Evolutionary conservation across 2,797 vertebrate species (phyloP).

Genomic region (Danio aesculapii): DNA sequence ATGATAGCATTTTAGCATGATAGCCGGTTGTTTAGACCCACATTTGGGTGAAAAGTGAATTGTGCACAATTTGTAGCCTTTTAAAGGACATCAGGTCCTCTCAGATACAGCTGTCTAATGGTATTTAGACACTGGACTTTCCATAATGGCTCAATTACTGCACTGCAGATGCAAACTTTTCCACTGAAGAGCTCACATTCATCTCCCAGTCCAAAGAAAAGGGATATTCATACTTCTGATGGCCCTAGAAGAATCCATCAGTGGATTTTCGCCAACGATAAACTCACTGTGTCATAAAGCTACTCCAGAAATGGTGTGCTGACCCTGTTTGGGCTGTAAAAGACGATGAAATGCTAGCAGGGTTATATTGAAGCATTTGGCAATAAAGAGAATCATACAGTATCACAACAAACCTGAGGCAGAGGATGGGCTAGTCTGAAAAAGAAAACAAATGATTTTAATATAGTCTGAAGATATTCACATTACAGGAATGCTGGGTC

Average conservation of each 20-base stretch:
- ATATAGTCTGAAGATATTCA: not conserved
- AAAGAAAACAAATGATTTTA: not conserved
- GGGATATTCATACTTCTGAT: slow-evolving; percentile 53
- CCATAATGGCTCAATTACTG: not conserved
- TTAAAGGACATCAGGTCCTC: slow-evolving; percentile 28
- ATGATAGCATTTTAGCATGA: no score
- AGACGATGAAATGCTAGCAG: slow-evolving; percentile 57
- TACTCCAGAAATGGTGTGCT: slow-evolving; percentile 59
- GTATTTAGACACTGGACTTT: slow-evolving; percentile 11
- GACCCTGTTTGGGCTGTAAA: slow-evolving; percentile 65
- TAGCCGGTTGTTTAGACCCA: no score
- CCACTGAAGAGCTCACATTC: slow-evolving; percentile 43
- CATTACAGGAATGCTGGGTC: not conserved
- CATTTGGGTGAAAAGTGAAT: no score
- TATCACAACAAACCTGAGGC: not conserved
- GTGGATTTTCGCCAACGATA: slow-evolving; percentile 54
- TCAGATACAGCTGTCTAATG: slow-evolving; percentile 15
- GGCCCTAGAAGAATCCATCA: slow-evolving; percentile 59
- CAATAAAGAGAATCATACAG: slow-evolving; percentile 28
- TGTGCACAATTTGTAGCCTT: no score
- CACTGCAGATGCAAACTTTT: slow-evolving; percentile 43
- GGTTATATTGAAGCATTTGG: slow-evolving; percentile 35
- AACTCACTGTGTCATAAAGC: slow-evolving; percentile 57
- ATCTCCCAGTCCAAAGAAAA: slow-evolving; percentile 53
- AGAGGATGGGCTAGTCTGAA: not conserved